These are phyloP conservation scores for Pegoplata infirma DNA, from an alignment of 2,888 invertebrate species.

Conservation along the genomic window DNA sequence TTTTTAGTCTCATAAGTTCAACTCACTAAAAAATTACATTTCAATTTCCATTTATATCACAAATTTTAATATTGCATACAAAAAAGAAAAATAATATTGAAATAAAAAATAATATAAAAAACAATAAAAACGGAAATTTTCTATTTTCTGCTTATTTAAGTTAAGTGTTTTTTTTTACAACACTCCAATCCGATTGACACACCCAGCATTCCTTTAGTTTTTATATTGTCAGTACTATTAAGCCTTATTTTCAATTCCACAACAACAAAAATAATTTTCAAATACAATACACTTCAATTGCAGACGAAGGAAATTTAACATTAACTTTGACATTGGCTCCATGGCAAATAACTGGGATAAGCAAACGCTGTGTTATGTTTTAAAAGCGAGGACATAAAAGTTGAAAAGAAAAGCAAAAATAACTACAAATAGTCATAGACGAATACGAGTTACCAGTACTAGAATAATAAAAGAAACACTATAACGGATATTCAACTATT, in stretches of 20 bases:
- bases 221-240: background rate
- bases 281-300: slow-evolving; percentile 6
- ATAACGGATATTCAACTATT: slow-evolving; percentile 43
- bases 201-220: slow-evolving; percentile 10
- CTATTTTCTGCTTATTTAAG: slow-evolving; percentile 35
- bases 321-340: slow-evolving; percentile 32
- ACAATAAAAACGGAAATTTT: slow-evolving; percentile 39
- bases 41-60: background rate
- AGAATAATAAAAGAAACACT: slow-evolving; percentile 31
- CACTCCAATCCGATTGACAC: background rate
- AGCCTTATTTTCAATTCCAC: slow-evolving; percentile 32
- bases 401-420: background rate
- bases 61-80: background rate
- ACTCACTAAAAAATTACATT: no score
- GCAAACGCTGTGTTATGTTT: slow-evolving; percentile 6
- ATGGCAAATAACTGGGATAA: background rate
- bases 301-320: slow-evolving; percentile 32
- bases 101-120: background rate
- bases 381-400: background rate
- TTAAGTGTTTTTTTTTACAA: slow-evolving; percentile 7
- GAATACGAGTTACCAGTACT: background rate
- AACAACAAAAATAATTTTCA: slow-evolving; percentile 18
- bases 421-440: background rate
- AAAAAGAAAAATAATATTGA: background rate
- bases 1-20: no score